These are phyloP conservation scores for cat (Felis catus) DNA, from an alignment of 2,113 vertebrate genomes.

Conservation along the genomic window F.catus_Fca126_mat1.0 CM031421.1:113920001-113920500, in stretches of 20 bases:
- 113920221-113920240: neutral
- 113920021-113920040: neutral
- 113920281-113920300: no score
- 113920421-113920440: neutral
- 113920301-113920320: rapidly evolving
- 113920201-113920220: neutral
- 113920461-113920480: neutral
- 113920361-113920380: no score
- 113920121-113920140: no score
- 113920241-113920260: neutral
- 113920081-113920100: no score
- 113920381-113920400: neutral
- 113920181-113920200: neutral
- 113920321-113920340: rapidly evolving
- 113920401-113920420: neutral
- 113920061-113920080: neutral
- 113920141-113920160: neutral
- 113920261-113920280: neutral
- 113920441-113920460: rapidly evolving
- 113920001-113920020: neutral
- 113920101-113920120: neutral
- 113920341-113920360: neutral
- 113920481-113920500: rapidly evolving
- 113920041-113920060: neutral
- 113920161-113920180: neutral